Base-by-base conservation (phyloP, 2,113 vertebrate genomes). In the Syrmaticus mikado region DNA sequence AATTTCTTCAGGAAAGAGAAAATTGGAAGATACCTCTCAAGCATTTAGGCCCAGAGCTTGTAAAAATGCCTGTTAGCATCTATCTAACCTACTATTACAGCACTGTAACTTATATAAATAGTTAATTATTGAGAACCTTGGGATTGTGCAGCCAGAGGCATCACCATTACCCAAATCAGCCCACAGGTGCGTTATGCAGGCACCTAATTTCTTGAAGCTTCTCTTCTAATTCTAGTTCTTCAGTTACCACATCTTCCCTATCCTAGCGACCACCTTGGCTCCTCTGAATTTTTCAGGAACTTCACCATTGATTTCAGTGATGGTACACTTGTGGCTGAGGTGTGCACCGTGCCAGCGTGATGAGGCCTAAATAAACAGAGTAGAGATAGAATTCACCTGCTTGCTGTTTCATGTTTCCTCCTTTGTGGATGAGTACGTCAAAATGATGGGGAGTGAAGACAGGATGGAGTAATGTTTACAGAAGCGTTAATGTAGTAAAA, bases 261-360 rank as follows among this genome's bases (percentile, higher is more conserved):
- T 46, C 64, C 19, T 27, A 12, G 22, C 30, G 52, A 24, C 4
- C 0, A 0, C 10, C 58, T 50, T 41, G 19, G 50, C 32, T 13
- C 8, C 10, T 82, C 5, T 36, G 45, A 53, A 70, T 58, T 86
- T 77, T 66, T 15, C 18, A 3, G 73, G 50, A 28, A 43, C 12
- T 65, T 83, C 2, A 3, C 45, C 8, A 24, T 5, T 32, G 13
- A 34, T 86, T 53, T 83, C 43, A 18, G 1, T 65, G 62, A 9
- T 1, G 0, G 11, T 6, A 46, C 1, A 0, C 19, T 40, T n/a
- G 6, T 53, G 28, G n/a, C n/a, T 84, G 73, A 78, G 66, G 16
- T 2, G 0, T 19, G 41, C 2, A 3, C n/a, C 8, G 0, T 20
- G 14, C 34, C n/a, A 4, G 3, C 40, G 6, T 22, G 38, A 77